Base-by-base conservation (phyloP, 2,797 vertebrate genomes). In the Falco columbarius region DNA sequence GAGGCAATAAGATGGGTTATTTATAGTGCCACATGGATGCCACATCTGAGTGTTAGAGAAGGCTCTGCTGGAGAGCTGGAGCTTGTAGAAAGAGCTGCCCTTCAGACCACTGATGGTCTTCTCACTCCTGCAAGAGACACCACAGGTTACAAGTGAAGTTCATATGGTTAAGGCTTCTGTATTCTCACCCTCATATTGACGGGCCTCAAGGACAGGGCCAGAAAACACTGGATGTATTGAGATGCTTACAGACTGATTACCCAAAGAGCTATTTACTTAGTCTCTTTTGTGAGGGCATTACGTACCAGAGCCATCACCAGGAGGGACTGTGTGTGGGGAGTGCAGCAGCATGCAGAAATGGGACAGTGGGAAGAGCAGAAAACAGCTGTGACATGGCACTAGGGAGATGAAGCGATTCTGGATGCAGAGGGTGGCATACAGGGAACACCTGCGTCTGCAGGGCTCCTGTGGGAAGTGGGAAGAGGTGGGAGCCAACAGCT, bases 261-360 rank as follows among this genome's bases (percentile, higher is more conserved):
- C 65, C 34, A 27, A 54, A 24, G 30, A 30, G 18, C 49, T 72
- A 27, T 18, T 81, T 86, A n/a, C 34, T 75, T 46, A 56, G 17
- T 61, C 27, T 65, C 14, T 10, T 1, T 55, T 2, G 0, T 9
- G 42, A 77, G 47, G 32, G 18, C 34, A 61, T 32, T 4, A 0
- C 3, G 0, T 81, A 26, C 40, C 1, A 0, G 58, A 75, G 75
- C 38, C 38, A 6, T 34, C 2, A 1, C 29, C 36, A 51, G 72
- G n/a, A 77, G 30, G n/a, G 16, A 17, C 36, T 24, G 32, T 40
- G 12, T 40, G n/a, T 2, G n/a, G 38, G 34, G n/a, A 81, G 16
- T 1, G 1, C 9, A 55, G 65, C 34, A 49, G 29, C 12, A 0
- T 12, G 27, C 3, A 1, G 36, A 55, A 61, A 61, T 22, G 20